phyloP scores from a whole-genome alignment of 2,113 vertebrate genomes.

The Callaeas wilsoni region DNA sequence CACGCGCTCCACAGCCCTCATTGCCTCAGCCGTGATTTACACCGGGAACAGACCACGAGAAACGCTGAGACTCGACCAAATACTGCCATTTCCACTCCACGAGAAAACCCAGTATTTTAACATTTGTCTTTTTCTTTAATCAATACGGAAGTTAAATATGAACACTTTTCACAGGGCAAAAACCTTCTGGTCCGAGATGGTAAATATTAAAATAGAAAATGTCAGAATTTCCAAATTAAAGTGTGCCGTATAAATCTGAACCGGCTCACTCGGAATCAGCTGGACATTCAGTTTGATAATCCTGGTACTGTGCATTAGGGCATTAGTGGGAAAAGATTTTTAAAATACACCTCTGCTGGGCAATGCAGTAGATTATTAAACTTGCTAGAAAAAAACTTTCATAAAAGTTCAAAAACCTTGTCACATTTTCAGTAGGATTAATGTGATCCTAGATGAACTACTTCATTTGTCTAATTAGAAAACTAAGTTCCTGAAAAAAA shows the following conservation, averaged over 20 bases:
- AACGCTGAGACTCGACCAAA: neutral
- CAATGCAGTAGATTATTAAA: neutral
- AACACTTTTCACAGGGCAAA: neutral
- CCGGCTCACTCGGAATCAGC: neutral
- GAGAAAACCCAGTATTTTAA: neutral
- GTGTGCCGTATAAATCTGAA: neutral
- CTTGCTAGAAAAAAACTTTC: neutral
- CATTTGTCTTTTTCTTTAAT: neutral
- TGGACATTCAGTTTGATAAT: neutral
- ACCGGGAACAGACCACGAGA: neutral
- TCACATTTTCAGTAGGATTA: neutral
- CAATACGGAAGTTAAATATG: neutral
- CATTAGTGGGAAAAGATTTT: neutral
- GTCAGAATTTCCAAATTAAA: neutral
- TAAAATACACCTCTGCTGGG: neutral
- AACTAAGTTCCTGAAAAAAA: neutral
- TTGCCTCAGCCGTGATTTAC: neutral
- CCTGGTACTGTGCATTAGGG: neutral
- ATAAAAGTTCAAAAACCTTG: neutral
- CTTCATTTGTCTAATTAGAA: neutral
- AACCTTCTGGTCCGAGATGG: neutral
- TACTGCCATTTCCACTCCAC: neutral
- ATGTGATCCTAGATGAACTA: neutral
- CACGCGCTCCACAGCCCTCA: neutral
- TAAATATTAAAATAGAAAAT: neutral